A percentile compares a stretch with the other conserved stretches of the same genome.
phyloP scores from a whole-genome alignment of 2,888 invertebrate genomes.

The Oxycera nigricornis region DNA sequence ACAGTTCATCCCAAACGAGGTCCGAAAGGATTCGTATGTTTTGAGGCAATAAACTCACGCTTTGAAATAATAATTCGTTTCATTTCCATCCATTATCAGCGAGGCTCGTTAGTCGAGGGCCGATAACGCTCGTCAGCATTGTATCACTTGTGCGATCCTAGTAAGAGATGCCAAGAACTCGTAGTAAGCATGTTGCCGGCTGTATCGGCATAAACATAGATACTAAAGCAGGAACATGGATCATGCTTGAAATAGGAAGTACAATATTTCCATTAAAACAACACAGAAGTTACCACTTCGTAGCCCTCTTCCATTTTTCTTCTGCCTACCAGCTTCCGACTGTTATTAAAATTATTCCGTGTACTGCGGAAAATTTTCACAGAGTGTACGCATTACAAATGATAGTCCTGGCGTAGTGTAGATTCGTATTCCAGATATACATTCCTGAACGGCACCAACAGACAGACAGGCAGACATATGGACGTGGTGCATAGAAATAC shows the following conservation, averaged over 20 bases:
- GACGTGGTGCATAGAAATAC: neutral
- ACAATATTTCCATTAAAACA: conserved; percentile 40
- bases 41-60: neutral
- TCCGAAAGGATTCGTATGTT: neutral
- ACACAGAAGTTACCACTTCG: neutral
- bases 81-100: conserved; percentile 1
- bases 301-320: neutral
- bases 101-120: neutral
- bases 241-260: neutral
- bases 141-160: neutral
- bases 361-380: conserved; percentile 40
- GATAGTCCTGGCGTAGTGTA: neutral
- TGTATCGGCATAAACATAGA: neutral
- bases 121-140: neutral
- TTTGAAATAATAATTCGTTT: conserved; percentile 28
- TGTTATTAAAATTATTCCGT: conserved; percentile 42
- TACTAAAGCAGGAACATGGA: neutral
- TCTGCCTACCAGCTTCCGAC: conserved; percentile 15
- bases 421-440: neutral
- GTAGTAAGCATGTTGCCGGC: neutral
- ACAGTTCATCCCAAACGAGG: neutral
- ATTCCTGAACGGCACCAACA: neutral
- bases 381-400: conserved; percentile 37
- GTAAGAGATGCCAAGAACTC: neutral
- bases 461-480: neutral